Percentiles rank a stretch among this genome's conserved stretches.
Conservation (phyloP, 2,888 invertebrate genomes). For the Folsomia manolachei region DNA sequence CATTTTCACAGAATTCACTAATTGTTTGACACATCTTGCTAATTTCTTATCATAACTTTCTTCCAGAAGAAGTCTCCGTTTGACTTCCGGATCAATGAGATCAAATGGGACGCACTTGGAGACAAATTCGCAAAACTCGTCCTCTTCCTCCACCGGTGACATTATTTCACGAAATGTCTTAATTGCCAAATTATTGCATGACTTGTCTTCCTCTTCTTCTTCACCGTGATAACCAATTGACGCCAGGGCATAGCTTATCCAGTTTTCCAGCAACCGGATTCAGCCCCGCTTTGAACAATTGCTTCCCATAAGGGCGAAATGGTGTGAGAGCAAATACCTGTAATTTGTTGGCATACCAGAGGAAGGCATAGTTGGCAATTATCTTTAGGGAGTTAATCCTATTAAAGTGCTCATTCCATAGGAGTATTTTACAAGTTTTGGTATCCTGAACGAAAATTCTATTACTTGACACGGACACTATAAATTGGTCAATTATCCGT, state of each 20-base stretch:
- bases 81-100: conserved; percentile 6
- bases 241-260: conserved; percentile 34
- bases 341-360: conserved; percentile 42
- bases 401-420: conserved; percentile 45
- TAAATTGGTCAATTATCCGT: conserved; percentile 36
- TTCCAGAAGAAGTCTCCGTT: not conserved
- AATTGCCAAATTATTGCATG: conserved; percentile 1
- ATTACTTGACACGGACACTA: conserved; percentile 43
- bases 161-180: conserved; percentile 22
- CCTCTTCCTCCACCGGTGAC: conserved; percentile 29
- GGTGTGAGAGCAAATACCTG: conserved; percentile 43
- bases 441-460: conserved; percentile 41
- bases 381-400: conserved; percentile 43
- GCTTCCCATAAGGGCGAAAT: conserved; percentile 41
- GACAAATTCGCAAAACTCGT: conserved; percentile 31
- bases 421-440: conserved; percentile 28
- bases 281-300: conserved; percentile 41
- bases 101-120: conserved; percentile 23
- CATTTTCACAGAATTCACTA: not conserved
- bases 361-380: conserved; percentile 47
- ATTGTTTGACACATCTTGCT: not conserved
- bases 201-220: not conserved
- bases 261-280: conserved; percentile 35
- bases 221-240: conserved; percentile 29
- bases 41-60: conserved; percentile 10